These are phyloP conservation scores for Micronycteris hirsuta DNA, from an alignment of 2,113 vertebrate genomes.

Conservation along the genomic window DNA sequence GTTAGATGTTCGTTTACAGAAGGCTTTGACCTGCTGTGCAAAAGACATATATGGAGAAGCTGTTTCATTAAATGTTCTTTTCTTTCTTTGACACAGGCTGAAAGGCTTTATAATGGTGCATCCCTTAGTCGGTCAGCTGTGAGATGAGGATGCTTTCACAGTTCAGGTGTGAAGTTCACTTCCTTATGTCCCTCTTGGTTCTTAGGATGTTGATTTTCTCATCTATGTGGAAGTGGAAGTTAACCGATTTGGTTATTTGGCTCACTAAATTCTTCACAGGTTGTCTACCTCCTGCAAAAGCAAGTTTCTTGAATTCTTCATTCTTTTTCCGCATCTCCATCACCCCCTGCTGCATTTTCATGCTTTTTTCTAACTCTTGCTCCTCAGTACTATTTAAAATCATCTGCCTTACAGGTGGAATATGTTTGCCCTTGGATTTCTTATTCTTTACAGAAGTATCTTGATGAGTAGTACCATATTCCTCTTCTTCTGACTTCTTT, in stretches of 20 bases:
- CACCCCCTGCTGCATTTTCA: constrained; percentile 89
- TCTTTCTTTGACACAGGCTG: constrained; percentile 88
- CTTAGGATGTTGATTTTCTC: constrained; percentile 76
- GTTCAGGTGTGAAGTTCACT: constrained; percentile 83
- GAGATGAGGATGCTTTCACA: constrained; percentile 87
- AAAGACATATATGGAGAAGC: constrained; percentile 82
- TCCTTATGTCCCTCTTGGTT: constrained; percentile 79
- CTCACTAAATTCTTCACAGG: constrained; percentile 80
- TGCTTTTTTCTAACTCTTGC: constrained; percentile 88
- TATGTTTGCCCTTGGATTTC: constrained; percentile 59
- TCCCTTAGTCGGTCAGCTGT: constrained; percentile 78
- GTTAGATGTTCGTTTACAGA: constrained; percentile 85
- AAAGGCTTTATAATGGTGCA: constrained; percentile 91
- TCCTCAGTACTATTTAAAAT: constrained; percentile 84
- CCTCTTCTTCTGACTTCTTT: constrained; percentile 57
- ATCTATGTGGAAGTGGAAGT: constrained; percentile 91
- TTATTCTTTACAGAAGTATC: constrained; percentile 48
- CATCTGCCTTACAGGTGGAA: constrained; percentile 63
- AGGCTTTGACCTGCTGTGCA: constrained; percentile 88
- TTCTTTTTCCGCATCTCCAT: constrained; percentile 88
- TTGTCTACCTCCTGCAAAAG: constrained; percentile 87
- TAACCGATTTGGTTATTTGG: constrained; percentile 86
- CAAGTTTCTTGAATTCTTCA: constrained; percentile 89
- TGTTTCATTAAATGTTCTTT: constrained; percentile 82
- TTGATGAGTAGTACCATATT: not conserved